These are phyloP conservation scores for Dinomys branickii DNA, from an alignment of 2,113 vertebrate species.

Conservation along the genomic window DNA sequence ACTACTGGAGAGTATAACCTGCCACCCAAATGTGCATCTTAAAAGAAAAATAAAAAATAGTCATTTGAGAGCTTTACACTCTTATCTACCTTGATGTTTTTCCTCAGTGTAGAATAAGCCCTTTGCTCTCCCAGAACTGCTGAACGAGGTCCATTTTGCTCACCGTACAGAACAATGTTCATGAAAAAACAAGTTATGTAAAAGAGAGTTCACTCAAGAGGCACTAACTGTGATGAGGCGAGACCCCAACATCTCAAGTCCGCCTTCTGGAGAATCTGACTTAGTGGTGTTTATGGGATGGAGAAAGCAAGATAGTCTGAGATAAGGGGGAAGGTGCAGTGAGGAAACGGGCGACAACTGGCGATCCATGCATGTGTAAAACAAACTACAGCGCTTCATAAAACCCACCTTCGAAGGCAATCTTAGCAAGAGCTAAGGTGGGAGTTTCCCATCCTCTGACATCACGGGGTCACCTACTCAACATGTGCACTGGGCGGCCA, in stretches of 20 bases:
- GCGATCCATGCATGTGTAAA: no score
- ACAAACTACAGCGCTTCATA: background rate
- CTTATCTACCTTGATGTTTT: background rate
- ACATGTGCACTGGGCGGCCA: background rate
- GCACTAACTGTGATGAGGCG: background rate
- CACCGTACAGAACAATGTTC: no score
- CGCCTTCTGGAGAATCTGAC: background rate
- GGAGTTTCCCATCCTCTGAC: background rate
- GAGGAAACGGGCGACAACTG: accelerated
- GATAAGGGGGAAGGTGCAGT: background rate
- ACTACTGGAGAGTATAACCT: background rate
- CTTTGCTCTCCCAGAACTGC: background rate
- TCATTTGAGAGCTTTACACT: background rate
- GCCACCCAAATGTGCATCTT: background rate
- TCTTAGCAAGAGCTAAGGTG: background rate
- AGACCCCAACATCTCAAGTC: background rate
- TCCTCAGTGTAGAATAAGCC: background rate
- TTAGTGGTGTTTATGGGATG: background rate
- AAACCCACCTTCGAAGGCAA: background rate
- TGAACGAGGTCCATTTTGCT: no score
- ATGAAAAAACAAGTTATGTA: background rate
- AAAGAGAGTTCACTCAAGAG: background rate
- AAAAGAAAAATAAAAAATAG: background rate
- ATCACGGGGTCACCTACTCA: background rate
- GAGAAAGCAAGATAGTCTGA: background rate